Conservation (phyloP, 1,140 invertebrate genomes). For the Globodera rostochiensis region DNA sequence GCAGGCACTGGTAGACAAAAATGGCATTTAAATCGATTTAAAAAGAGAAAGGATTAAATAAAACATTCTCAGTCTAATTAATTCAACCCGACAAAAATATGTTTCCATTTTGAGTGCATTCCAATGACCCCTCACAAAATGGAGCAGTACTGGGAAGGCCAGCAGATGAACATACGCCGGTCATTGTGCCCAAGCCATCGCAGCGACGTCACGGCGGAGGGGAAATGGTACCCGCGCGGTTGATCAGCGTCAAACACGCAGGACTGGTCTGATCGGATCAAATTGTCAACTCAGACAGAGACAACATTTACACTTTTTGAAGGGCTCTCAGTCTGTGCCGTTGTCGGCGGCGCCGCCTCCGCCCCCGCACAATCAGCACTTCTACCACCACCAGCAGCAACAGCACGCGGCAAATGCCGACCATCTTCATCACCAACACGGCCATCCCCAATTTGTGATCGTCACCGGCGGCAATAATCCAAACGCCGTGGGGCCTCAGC, state of each 20-base stretch:
- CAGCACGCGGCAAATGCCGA: not conserved
- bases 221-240: not conserved
- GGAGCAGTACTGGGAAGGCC: not conserved
- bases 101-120: not conserved
- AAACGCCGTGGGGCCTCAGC: not conserved
- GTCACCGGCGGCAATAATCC: not conserved
- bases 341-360: constrained; percentile 16
- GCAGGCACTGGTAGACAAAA: not conserved
- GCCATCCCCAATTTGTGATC: not conserved
- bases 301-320: not conserved
- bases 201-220: not conserved
- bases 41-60: not conserved
- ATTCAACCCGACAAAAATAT: too few relatives aligned
- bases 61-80: too few relatives aligned
- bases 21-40: not conserved
- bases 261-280: not conserved
- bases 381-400: constrained; percentile 2
- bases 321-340: constrained; percentile 31
- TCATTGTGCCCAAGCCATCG: not conserved
- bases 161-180: constrained; percentile 1
- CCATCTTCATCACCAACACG: not conserved
- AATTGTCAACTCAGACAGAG: not conserved
- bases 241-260: constrained; percentile 9
- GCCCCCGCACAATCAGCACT: constrained; percentile 35
- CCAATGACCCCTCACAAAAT: not conserved